A percentile compares a stretch with the other conserved stretches of the same genome.
phyloP scores from a whole-genome alignment of 2,113 vertebrate genomes.

The Rhinolophus sinicus region DNA sequence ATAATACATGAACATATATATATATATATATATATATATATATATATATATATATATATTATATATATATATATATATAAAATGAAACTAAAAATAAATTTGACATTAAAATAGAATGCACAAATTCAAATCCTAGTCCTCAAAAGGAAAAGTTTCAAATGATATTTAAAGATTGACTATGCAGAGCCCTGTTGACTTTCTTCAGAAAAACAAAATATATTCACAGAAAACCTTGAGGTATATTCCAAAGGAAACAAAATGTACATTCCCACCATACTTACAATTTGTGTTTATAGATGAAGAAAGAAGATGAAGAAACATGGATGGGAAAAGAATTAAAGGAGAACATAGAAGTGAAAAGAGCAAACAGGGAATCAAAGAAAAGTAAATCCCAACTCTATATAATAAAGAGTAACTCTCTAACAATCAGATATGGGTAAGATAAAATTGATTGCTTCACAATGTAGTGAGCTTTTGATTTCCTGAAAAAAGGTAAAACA shows the following conservation, averaged over 20 bases:
- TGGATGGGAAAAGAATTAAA: not conserved
- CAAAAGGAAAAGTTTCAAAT: not conserved
- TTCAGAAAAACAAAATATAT: conserved; percentile 1
- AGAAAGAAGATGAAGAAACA: not conserved
- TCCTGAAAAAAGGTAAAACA: not conserved
- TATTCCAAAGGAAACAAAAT: not conserved
- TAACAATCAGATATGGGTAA: not conserved
- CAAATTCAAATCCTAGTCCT: not conserved
- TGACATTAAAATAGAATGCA: fast-evolving
- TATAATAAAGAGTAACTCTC: not conserved
- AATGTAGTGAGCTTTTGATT: not conserved
- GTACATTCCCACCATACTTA: not conserved
- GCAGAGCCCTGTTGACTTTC: not conserved
- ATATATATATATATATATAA: too few relatives aligned
- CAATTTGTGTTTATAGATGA: not conserved
- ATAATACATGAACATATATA: not conserved
- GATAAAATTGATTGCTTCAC: not conserved
- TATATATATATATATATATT: too few relatives aligned
- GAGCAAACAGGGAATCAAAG: not conserved
- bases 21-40: too few relatives aligned
- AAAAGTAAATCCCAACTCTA: not conserved
- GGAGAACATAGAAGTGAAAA: not conserved
- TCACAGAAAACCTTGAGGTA: not conserved
- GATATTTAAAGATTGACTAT: not conserved
- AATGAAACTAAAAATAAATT: not conserved